Conservation (phyloP, 2,113 vertebrate species). For the Stigmatopora argus region DNA sequence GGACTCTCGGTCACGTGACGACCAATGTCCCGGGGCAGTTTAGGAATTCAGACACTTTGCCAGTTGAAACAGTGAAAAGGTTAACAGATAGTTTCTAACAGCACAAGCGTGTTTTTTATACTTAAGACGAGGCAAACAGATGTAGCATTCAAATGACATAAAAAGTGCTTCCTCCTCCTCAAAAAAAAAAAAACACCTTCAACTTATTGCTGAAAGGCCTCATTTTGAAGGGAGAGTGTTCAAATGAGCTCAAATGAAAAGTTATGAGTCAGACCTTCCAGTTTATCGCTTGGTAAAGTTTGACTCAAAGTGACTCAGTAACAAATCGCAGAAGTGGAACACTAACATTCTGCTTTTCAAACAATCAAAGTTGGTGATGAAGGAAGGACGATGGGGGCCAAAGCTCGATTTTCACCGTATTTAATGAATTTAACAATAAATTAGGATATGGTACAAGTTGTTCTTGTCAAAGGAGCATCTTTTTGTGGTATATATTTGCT, state of each 20-base stretch:
- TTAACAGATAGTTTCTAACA: background rate
- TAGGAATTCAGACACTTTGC: conserved; percentile 35
- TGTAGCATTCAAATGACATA: conserved; percentile 40
- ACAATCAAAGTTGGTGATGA: background rate
- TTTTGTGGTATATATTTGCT: too few species aligned
- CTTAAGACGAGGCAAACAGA: background rate
- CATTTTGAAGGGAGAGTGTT: conserved; percentile 11
- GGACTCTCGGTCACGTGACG: conserved; percentile 27
- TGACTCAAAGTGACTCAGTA: background rate
- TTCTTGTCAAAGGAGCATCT: too few species aligned
- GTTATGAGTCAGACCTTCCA: background rate
- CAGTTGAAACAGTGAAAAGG: conserved; percentile 12
- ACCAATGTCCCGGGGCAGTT: conserved; percentile 42
- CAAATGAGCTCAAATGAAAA: background rate
- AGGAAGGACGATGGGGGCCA: background rate
- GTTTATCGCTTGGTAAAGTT: background rate
- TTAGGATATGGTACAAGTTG: too few species aligned
- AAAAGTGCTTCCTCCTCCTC: conserved; percentile 28
- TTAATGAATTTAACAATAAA: background rate
- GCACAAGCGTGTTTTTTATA: conserved; percentile 8
- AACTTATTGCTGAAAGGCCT: conserved; percentile 13
- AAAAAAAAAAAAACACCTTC: conserved; percentile 2
- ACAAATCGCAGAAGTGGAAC: background rate
- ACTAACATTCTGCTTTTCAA: background rate
- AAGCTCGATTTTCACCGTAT: background rate